phyloP scores from a whole-genome alignment of 2,888 invertebrate genomes.

The Dasypogon diadema region DNA sequence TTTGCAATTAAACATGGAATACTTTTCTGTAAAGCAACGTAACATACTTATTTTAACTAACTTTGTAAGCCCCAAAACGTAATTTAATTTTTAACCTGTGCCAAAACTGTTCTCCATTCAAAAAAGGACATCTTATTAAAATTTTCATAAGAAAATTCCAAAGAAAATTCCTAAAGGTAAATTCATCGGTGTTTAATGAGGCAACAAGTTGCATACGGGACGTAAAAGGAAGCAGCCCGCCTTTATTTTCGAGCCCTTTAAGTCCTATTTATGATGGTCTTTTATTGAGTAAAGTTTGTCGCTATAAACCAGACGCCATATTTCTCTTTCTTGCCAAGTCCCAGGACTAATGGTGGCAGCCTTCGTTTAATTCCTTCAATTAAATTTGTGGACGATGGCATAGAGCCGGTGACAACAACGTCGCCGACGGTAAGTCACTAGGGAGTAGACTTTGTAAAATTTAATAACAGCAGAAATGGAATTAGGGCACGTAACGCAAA shows the following conservation, averaged over 20 bases:
- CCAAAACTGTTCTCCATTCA: too few relatives aligned
- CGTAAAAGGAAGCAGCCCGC: too few relatives aligned
- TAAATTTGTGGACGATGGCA: constrained; percentile 40
- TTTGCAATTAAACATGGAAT: too few relatives aligned
- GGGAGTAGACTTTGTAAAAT: constrained; percentile 46
- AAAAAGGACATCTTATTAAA: too few relatives aligned
- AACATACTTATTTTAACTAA: too few relatives aligned
- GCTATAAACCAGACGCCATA: constrained; percentile 45
- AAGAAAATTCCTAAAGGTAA: too few relatives aligned
- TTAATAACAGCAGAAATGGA: constrained; percentile 49
- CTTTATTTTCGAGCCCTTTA: not conserved
- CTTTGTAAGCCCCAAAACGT: too few relatives aligned
- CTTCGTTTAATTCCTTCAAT: constrained; percentile 52
- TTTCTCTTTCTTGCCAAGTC: constrained; percentile 16
- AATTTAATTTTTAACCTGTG: too few relatives aligned
- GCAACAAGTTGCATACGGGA: too few relatives aligned
- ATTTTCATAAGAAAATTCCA: too few relatives aligned
- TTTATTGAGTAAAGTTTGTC: constrained; percentile 37
- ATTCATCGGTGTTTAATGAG: too few relatives aligned
- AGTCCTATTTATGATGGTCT: constrained; percentile 41
- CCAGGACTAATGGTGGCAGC: constrained; percentile 42
- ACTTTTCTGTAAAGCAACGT: too few relatives aligned
- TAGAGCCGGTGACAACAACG: constrained; percentile 6
- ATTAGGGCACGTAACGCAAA: constrained; percentile 53
- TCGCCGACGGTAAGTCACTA: not conserved